Evolutionary conservation across 2,113 vertebrate genomes (phyloP), one percentile per base, ranked within the genome.

Genomic region (Cygnus buccinator): DNA sequence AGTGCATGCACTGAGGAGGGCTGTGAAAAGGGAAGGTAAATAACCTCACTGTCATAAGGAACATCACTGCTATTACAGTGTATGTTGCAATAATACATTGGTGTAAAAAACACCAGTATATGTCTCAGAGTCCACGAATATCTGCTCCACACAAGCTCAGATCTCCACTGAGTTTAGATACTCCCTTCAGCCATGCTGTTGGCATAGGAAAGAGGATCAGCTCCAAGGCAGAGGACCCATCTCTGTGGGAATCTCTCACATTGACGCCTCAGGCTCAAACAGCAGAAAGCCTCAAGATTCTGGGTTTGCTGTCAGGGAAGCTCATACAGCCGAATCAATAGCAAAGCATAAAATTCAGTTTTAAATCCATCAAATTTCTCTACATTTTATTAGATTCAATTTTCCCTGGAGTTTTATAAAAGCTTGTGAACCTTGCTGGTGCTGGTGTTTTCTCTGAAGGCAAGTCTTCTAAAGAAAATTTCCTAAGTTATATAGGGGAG

Each of bases 151-250:
- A 1, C 8, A 73, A 4, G 65, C 85, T 71, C 65, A 78, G 21
- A 41, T 68, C 15, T 70, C 54, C 3, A 1, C 9, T 0, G n/a
- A 58, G 13, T 65, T 74, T 46, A 55, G 33, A 21, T 44, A 61
- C 4, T 18, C 15, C 9, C 10, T 33, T 14, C 22, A 43, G 17
- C 16, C 21, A 54, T 5, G 1, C 5, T 0, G 0, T 17, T 82
- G 33, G 29, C 22, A 29, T 5, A 39, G 23, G 65, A n/a, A 80
- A 71, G 0, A 3, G 39, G n/a, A 46, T 39, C 13, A 77, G 2
- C 10, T 20, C 10, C 19, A 43, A 59, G 31, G 43, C 3, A 52
- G 16, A 52, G 3, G 20, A 29, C 7, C 10, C 6, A 7, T 93
- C 4, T 1, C 48, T 44, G 33, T 39, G 20, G 9, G 6, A 52